Conservation (phyloP, 2,113 vertebrate genomes). For the Orycteropus afer region DNA sequence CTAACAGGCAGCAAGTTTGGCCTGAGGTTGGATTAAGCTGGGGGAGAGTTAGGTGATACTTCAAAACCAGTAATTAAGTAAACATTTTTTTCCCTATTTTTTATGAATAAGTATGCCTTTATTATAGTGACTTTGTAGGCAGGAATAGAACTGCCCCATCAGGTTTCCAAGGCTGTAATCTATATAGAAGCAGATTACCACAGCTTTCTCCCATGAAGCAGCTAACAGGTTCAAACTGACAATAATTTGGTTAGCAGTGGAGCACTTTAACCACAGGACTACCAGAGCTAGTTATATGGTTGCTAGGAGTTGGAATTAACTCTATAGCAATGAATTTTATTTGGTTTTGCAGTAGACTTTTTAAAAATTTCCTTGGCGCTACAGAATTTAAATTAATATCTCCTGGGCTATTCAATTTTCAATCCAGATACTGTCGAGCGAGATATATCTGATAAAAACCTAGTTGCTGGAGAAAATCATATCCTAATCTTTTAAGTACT, state of each 20-base stretch:
- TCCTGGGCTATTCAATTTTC: background rate
- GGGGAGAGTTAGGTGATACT: background rate
- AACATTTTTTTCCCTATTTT: background rate
- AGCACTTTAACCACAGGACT: background rate
- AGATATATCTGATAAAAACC: background rate
- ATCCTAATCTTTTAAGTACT: background rate
- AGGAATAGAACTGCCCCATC: no score
- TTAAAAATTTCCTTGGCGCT: background rate
- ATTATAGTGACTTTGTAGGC: no score
- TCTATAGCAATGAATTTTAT: background rate
- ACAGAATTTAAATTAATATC: background rate
- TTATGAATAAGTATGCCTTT: no score
- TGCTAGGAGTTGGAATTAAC: background rate
- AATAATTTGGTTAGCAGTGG: background rate
- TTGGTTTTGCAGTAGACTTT: background rate
- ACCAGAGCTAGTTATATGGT: background rate
- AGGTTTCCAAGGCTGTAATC: no score
- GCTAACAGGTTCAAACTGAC: background rate
- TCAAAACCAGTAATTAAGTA: background rate
- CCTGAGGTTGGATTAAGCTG: background rate
- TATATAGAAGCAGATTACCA: no score
- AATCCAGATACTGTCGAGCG: background rate
- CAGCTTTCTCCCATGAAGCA: background rate
- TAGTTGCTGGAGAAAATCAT: background rate
- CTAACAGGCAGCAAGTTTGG: background rate